Evolutionary conservation across 2,888 invertebrate genomes (phyloP).

Genomic region (Polymixis flavicincta): DNA sequence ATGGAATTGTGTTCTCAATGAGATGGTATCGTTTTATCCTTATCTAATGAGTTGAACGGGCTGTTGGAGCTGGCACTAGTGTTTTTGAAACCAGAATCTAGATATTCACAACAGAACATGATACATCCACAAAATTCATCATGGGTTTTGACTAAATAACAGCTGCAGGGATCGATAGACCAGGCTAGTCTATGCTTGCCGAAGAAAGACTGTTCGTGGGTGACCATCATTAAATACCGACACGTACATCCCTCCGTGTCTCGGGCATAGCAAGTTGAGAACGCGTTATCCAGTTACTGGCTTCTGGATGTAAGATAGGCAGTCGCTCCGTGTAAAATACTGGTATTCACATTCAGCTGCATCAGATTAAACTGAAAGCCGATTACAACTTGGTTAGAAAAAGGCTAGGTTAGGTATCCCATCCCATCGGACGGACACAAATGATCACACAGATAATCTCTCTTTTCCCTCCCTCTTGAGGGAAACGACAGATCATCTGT

Average conservation of each 20-base stretch:
- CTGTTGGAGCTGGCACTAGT: neutral
- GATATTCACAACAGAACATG: neutral
- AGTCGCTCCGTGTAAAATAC: too few species aligned
- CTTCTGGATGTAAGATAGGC: too few species aligned
- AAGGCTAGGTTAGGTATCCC: too few species aligned
- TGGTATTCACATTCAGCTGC: too few species aligned
- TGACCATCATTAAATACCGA: neutral
- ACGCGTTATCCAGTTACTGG: too few species aligned
- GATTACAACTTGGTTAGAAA: too few species aligned
- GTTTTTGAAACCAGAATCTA: neutral
- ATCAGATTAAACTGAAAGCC: too few species aligned
- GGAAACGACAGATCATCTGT: too few species aligned
- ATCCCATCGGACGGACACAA: too few species aligned
- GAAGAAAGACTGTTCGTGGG: neutral
- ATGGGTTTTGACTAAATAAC: neutral
- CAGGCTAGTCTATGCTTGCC: neutral
- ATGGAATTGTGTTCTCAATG: conserved; percentile 32
- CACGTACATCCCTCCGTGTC: neutral
- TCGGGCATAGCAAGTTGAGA: too few species aligned
- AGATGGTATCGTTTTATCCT: conserved; percentile 20
- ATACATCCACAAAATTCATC: neutral
- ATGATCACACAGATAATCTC: too few species aligned
- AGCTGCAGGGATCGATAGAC: neutral
- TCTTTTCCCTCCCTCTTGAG: too few species aligned
- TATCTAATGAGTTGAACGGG: conserved; percentile 27